A percentile compares a stretch with the other conserved stretches of the same genome.
phyloP scores from a whole-genome alignment of 2,113 vertebrate genomes.

The Chaetops frenatus region DNA sequence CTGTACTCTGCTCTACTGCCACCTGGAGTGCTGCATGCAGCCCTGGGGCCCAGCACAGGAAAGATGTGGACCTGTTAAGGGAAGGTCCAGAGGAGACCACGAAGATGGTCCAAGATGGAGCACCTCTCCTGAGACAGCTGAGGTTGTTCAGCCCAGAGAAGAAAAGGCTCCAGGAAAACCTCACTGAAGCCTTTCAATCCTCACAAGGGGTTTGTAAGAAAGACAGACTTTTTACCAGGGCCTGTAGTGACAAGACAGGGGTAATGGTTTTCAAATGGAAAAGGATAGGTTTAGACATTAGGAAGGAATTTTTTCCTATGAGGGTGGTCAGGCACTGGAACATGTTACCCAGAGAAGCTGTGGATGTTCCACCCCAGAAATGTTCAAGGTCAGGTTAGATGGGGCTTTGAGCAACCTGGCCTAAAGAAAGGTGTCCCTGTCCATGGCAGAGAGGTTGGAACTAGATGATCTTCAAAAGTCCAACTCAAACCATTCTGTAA shows the following conservation, averaged over 20 bases:
- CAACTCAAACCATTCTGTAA: neutral
- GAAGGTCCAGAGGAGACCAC: neutral
- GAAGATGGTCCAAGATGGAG: neutral
- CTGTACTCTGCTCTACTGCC: neutral
- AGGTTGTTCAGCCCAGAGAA: neutral
- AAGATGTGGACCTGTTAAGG: neutral
- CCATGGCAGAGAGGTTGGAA: neutral
- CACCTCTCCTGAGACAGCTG: neutral
- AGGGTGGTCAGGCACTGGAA: neutral
- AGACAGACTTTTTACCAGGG: neutral
- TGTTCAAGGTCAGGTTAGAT: neutral
- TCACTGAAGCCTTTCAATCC: neutral
- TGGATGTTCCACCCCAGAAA: neutral
- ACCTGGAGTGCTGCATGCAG: neutral
- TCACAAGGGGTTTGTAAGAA: neutral
- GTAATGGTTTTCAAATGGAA: neutral
- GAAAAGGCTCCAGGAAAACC: neutral
- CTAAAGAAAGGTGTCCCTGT: neutral
- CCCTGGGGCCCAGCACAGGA: neutral
- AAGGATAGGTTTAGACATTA: neutral
- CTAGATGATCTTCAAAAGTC: neutral
- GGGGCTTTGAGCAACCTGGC: neutral
- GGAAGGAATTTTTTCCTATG: neutral
- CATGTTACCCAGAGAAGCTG: neutral
- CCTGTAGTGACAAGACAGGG: neutral